A percentile compares a stretch with the other conserved stretches of the same genome.
Evolutionary conservation across 2,113 vertebrate genomes (phyloP).

Genomic region (Chaenogobius annularis): DNA sequence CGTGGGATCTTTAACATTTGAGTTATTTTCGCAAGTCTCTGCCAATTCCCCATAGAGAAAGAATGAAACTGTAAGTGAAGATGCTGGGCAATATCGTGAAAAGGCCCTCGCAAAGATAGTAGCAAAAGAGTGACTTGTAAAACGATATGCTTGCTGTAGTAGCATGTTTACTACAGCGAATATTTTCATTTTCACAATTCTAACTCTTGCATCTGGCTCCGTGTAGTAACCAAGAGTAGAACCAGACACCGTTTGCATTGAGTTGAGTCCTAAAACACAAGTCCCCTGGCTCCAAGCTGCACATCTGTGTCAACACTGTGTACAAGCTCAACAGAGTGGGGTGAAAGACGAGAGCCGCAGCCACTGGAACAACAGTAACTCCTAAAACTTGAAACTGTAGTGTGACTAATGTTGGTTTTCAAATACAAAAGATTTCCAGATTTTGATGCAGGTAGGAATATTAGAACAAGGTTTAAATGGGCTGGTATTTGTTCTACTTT

Average conservation of each 20-base stretch:
- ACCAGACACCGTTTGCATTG: slow-evolving; percentile 42
- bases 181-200: neutral
- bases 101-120: too few species aligned
- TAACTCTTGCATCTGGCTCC: slow-evolving; percentile 20
- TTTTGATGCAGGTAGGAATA: neutral
- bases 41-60: too few species aligned
- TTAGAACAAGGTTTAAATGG: neutral
- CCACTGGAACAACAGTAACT: slow-evolving; percentile 48
- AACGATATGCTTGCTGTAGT: neutral
- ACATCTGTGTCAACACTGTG: slow-evolving; percentile 70
- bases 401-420: neutral
- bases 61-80: too few species aligned
- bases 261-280: slow-evolving; percentile 39
- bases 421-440: neutral
- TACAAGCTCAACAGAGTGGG: slow-evolving; percentile 40
- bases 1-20: too few species aligned
- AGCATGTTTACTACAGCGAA: slow-evolving; percentile 2
- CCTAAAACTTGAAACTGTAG: slow-evolving; percentile 30
- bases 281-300: slow-evolving; percentile 38
- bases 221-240: slow-evolving; percentile 26
- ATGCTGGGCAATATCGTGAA: too few species aligned
- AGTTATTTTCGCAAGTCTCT: too few species aligned
- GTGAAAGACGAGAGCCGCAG: slow-evolving; percentile 47
- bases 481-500: neutral
- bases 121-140: neutral